phyloP scores from a whole-genome alignment of 1,140 invertebrate genomes.

The Gerris buenoi region DNA sequence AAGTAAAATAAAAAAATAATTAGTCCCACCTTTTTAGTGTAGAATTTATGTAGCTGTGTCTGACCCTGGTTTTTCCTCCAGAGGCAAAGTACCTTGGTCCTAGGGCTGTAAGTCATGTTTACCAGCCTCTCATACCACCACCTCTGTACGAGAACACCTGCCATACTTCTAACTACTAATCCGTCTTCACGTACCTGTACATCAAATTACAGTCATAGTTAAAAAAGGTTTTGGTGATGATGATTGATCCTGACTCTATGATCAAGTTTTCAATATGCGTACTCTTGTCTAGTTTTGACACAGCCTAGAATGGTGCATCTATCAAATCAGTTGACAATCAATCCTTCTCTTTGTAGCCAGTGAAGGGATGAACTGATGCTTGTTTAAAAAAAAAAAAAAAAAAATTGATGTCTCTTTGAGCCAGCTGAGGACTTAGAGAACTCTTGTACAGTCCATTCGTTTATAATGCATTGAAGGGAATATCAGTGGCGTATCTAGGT shows the following conservation, averaged over 20 bases:
- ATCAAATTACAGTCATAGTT: background rate
- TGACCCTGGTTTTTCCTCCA: constrained; percentile 82
- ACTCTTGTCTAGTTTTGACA: background rate
- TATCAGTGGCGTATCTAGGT: no score
- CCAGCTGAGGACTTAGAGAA: no score
- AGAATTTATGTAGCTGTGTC: constrained; percentile 94
- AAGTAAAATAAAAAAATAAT: no score
- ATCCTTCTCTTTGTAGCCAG: no score
- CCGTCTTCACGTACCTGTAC: constrained; percentile 13
- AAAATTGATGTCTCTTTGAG: no score
- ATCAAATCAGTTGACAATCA: no score
- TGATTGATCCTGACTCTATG: background rate
- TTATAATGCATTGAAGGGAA: no score
- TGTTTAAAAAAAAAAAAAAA: no score
- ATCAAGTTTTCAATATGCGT: background rate
- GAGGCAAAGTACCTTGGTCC: constrained; percentile 90
- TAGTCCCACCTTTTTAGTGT: constrained; percentile 97
- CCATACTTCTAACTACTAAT: constrained; percentile 50
- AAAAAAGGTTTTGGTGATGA: background rate
- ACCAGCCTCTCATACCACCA: constrained; percentile 99
- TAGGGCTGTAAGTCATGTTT: constrained; percentile 99
- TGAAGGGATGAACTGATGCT: no score
- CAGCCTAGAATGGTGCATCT: no score
- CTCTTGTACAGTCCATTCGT: no score
- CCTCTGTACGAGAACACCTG: constrained; percentile 86